These are phyloP conservation scores for Lycaena phlaeas DNA, from an alignment of 2,888 invertebrate species.

Conservation along the genomic window DNA sequence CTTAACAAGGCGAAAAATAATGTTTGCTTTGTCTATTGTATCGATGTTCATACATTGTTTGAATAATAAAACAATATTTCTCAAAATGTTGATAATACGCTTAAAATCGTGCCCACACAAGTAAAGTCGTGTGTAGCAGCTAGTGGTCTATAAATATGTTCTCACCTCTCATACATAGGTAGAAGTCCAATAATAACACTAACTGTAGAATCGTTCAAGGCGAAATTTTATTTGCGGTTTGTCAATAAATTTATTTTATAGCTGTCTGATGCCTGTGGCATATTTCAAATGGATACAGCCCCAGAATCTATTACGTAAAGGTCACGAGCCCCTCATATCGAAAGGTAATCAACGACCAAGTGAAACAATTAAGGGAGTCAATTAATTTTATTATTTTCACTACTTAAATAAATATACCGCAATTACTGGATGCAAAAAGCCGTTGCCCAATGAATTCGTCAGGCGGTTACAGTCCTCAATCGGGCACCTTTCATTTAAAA, in stretches of 20 bases:
- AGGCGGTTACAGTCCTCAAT: conserved; percentile 73
- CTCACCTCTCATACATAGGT: too few species aligned
- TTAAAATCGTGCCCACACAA: too few species aligned
- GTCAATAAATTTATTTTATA: conserved; percentile 50
- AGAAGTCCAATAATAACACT: conserved; percentile 12
- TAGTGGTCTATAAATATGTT: too few species aligned
- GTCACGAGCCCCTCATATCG: conserved; percentile 9
- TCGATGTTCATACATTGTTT: too few species aligned
- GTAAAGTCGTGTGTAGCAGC: too few species aligned
- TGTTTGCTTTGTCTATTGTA: too few species aligned
- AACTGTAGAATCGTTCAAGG: conserved; percentile 29
- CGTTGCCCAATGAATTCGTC: conserved; percentile 72
- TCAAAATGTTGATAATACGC: too few species aligned
- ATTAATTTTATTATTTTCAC: conserved; percentile 27
- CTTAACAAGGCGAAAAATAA: too few species aligned
- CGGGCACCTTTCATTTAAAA: conserved; percentile 71
- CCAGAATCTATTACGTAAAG: conserved; percentile 18
- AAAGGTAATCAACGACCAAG: too few species aligned
- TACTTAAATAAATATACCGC: conserved; percentile 51
- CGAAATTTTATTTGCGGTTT: conserved; percentile 59
- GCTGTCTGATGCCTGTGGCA: conserved; percentile 26
- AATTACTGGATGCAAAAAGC: conserved; percentile 65
- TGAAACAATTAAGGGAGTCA: conserved; percentile 4
- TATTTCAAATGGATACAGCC: conserved; percentile 16
- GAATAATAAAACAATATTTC: too few species aligned